Base-by-base conservation (phyloP, 2,888 invertebrate genomes). In the Ryuthela nishihirai region DNA sequence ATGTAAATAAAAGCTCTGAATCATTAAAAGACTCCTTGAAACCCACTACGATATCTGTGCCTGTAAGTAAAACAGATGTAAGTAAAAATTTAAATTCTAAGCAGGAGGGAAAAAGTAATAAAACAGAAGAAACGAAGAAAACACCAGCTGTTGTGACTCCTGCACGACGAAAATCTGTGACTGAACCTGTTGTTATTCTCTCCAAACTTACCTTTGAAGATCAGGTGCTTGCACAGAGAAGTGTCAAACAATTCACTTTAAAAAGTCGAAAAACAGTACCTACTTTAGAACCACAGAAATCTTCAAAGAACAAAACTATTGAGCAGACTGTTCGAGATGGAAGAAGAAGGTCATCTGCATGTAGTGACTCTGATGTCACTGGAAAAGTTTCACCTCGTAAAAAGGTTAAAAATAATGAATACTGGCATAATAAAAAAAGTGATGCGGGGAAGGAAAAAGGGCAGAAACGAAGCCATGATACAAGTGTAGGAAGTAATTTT, bases 211-310 rank as follows among this genome's bases (percentile, higher is more conserved):
- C 82, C 18, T 74, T 75, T 54, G 78, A 78, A 70, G 83, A 83
- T 72, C 80, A 81, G 69, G 77, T 78, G 45, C 72, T 82, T 39
- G 81, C 85, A 79, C 82, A 83, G 68, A 80, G 81, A 69, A 83
- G 83, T 74, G 72, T 84, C 64, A 78, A 79, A 65, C 80, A 82
- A 66, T 83, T 83, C 72, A 80, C 79, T 52, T 81, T 83, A 71
- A 82, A 80, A 68, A 38, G 21, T 9, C 49, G 54, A 39, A 50
- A 40, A 41, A 25, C 21, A 24, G 32, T 25, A 18, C 26, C 35
- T 15, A 29, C 48, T 15, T 47, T 41, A 48, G 55, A 56, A 17
- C 39, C 38, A 9, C 23, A 15, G 5, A 50, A 39, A 35, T 18
- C 42, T n/a, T 20, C 42, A 21, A 49, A 46, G 26, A 52, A 25